Percentiles rank a stretch among this genome's conserved stretches.
phyloP scores from a whole-genome alignment of 2,797 vertebrate species.

The Danio choprae region DNA sequence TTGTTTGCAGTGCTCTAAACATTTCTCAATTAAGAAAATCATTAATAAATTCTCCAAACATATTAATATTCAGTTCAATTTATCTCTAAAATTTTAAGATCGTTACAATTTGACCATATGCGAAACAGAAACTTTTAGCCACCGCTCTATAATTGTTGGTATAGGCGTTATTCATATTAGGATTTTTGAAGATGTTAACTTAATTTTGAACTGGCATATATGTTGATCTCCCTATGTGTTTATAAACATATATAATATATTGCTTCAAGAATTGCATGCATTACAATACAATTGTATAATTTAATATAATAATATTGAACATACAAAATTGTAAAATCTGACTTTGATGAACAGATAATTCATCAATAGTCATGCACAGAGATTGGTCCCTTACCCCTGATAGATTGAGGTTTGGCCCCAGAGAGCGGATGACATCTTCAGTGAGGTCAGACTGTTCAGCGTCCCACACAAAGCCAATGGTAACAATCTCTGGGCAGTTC shows the following conservation, averaged over 20 bases:
- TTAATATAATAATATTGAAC: neutral
- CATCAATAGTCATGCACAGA: neutral
- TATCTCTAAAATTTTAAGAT: no score
- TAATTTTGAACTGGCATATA: neutral
- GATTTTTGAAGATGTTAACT: neutral
- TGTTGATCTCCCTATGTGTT: neutral
- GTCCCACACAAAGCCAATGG: constrained; percentile 97
- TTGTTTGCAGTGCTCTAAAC: no score
- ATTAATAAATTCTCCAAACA: no score
- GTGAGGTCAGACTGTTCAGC: constrained; percentile 96
- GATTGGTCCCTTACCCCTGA: constrained; percentile 83
- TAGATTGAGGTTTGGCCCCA: constrained; percentile 89
- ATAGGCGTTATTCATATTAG: no score
- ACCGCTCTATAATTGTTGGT: neutral
- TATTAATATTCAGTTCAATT: no score
- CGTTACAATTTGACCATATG: neutral
- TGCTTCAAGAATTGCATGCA: no score
- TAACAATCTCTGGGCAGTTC: constrained; percentile 98
- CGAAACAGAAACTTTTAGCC: neutral
- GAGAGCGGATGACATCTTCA: constrained; percentile 89
- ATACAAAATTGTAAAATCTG: neutral
- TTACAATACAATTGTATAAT: no score
- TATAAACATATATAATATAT: no score
- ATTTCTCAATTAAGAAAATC: no score
- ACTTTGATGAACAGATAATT: neutral